Conservation (phyloP, 2,113 vertebrate species). For the Eurystomus gularis region DNA sequence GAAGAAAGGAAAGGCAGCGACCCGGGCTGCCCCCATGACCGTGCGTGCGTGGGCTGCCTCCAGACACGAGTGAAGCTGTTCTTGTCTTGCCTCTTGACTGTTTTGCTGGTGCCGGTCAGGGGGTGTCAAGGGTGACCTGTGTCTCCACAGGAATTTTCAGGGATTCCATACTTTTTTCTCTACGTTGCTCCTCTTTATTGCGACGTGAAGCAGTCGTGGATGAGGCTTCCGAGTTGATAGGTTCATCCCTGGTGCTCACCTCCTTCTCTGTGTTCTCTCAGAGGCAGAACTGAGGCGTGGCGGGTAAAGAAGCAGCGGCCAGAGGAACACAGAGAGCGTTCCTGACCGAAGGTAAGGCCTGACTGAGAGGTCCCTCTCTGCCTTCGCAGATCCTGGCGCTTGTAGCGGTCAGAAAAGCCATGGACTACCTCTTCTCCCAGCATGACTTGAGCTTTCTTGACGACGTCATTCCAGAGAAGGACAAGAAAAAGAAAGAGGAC, state of each 20-base stretch:
- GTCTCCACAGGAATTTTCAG: neutral
- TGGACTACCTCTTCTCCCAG: conserved; percentile 98
- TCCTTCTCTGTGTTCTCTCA: neutral
- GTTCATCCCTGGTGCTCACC: neutral
- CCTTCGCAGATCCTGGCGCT: conserved; percentile 90
- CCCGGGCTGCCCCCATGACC: neutral
- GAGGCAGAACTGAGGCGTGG: neutral
- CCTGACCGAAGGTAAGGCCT: neutral
- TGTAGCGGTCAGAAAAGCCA: conserved; percentile 93
- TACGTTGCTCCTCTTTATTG: neutral
- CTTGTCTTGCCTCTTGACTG: too few species aligned
- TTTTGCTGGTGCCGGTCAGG: too few species aligned
- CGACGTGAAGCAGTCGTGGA: neutral
- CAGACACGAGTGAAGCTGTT: too few species aligned
- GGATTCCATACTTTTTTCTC: neutral
- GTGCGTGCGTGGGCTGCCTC: neutral
- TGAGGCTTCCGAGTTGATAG: neutral
- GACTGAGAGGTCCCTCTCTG: neutral
- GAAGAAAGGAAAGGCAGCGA: neutral
- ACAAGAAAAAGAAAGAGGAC: conserved; percentile 99
- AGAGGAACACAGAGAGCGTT: neutral
- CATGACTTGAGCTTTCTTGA: conserved; percentile 96
- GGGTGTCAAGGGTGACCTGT: neutral
- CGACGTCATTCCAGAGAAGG: conserved; percentile 97
- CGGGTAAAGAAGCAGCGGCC: neutral